A percentile compares a stretch with the other conserved stretches of the same genome.
Conservation (phyloP, 2,113 vertebrate species). For the Nanorana parkeri region DNA sequence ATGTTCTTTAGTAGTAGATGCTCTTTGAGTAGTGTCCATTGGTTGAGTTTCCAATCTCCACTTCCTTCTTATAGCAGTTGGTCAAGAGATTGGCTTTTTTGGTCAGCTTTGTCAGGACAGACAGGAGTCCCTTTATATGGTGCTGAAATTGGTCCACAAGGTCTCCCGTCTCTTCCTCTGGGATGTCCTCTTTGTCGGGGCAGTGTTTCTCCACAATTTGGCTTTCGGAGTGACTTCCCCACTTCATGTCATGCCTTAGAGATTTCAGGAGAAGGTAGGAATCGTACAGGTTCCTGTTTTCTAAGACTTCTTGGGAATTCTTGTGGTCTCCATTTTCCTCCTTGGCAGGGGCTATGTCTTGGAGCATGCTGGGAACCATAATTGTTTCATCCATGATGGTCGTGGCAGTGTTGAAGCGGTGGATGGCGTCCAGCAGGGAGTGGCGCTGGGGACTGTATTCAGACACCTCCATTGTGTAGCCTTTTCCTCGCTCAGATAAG, state of each 20-base stretch:
- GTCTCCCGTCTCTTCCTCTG: constrained; percentile 18
- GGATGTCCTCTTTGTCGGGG: neutral
- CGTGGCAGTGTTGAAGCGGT: constrained; percentile 46
- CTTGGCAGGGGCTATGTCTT: constrained; percentile 25
- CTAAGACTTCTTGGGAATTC: neutral
- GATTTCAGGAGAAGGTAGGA: constrained; percentile 55
- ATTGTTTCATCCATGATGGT: constrained; percentile 54
- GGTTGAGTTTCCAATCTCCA: neutral
- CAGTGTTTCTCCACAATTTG: neutral
- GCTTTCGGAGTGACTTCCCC: constrained; percentile 31
- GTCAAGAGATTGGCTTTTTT: constrained; percentile 54
- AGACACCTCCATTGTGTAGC: constrained; percentile 42
- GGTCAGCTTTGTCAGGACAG: constrained; percentile 56
- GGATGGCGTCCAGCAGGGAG: constrained; percentile 51
- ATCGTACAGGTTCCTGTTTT: constrained; percentile 43
- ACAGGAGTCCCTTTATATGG: constrained; percentile 50
- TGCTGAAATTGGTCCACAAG: constrained; percentile 53
- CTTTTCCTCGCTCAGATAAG: neutral
- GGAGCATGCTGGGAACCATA: constrained; percentile 53
- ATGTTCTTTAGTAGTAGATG: constrained; percentile 9
- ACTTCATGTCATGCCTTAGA: constrained; percentile 54
- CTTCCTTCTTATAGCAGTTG: constrained; percentile 52
- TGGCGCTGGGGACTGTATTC: constrained; percentile 24
- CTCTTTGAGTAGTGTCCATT: neutral
- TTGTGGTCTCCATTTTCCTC: constrained; percentile 14